phyloP scores from a whole-genome alignment of 2,888 invertebrate genomes.

The Luperina testacea region DNA sequence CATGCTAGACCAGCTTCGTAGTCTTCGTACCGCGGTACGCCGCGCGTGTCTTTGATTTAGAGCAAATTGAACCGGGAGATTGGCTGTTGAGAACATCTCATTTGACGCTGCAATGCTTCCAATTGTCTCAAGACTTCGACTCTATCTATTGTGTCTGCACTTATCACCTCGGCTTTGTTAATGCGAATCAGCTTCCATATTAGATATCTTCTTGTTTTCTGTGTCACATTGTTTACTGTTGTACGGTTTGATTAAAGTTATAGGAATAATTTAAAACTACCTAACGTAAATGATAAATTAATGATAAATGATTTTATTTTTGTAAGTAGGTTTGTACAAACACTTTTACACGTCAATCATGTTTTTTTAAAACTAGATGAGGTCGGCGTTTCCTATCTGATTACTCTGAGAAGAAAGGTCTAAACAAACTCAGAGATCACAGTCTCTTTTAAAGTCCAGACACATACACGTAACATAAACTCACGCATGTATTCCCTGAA shows the following conservation, averaged over 20 bases:
- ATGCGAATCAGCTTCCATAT: constrained; percentile 67
- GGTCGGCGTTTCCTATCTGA: too few species aligned
- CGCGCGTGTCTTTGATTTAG: constrained; percentile 82
- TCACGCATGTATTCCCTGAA: not conserved
- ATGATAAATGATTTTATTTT: too few species aligned
- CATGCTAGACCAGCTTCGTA: constrained; percentile 64
- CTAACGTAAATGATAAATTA: not conserved
- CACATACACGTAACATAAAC: not conserved
- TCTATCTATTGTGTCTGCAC: constrained; percentile 77
- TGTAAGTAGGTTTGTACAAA: too few species aligned
- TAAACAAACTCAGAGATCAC: too few species aligned
- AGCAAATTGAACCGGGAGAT: constrained; percentile 88
- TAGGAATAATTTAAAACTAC: not conserved
- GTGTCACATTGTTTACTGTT: constrained; percentile 57
- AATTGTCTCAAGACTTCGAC: constrained; percentile 82
- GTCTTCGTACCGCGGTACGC: constrained; percentile 44
- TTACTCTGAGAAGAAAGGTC: too few species aligned
- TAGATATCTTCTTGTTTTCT: constrained; percentile 68
- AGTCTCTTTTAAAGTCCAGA: too few species aligned
- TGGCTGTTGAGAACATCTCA: constrained; percentile 86
- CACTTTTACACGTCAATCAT: too few species aligned
- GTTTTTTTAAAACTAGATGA: too few species aligned
- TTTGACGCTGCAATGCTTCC: constrained; percentile 87
- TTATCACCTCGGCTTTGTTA: constrained; percentile 75
- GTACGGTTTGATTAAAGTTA: constrained; percentile 16